Base-by-base conservation (phyloP, 2,888 invertebrate genomes). In the Coecobrya sp. region DNA sequence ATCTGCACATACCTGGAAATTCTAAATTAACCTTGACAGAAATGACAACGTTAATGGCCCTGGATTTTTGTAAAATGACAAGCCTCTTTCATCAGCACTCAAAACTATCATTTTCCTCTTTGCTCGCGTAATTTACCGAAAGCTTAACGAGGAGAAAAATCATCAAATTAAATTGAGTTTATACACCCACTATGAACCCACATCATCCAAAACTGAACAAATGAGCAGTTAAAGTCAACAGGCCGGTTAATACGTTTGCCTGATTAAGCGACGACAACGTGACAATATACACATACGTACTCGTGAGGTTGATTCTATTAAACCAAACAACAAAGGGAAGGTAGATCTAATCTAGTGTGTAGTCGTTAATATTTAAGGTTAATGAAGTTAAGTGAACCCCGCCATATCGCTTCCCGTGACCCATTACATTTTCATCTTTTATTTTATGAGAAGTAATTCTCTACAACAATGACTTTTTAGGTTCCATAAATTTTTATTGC, bases 401-500 rank as follows among this genome's bases (percentile, higher is more conserved):
- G 59, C 45, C n/a, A 45, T 42, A 88, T 45, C 81, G 25, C 49
- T 68, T 52, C 36, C 65, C 88, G 52, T 89, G 89, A 89, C 82
- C 89, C 89, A 82, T 89, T 82, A 82, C 82, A 73, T 42, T 87
- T 70, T n/a, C 36, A 73, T 36, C n/a, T 73, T 73, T 73, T 73
- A 73, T 86, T 86, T 42, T 73, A 62, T 62, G 79, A 36, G 25
- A 7, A 59, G 13, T 27, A 4, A 52, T 36, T 19, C 55, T 22
- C 55, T 59, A 22, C 30, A 22, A 59, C 10, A 76, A 68, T 49
- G 49, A 19, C 52, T 49, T 49, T 79, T 79, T n/a, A n/a, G 25
- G 79, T 79, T 36, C 45, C 89, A 89, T 89, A 89, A 89, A 84
- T 85, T 89, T 89, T 89, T 89, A 89, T 76, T 42, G 76, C 73